Evolutionary conservation across 2,113 vertebrate genomes (phyloP), one percentile per base, ranked within the genome.

Genomic region (Chrysemys picta): DNA sequence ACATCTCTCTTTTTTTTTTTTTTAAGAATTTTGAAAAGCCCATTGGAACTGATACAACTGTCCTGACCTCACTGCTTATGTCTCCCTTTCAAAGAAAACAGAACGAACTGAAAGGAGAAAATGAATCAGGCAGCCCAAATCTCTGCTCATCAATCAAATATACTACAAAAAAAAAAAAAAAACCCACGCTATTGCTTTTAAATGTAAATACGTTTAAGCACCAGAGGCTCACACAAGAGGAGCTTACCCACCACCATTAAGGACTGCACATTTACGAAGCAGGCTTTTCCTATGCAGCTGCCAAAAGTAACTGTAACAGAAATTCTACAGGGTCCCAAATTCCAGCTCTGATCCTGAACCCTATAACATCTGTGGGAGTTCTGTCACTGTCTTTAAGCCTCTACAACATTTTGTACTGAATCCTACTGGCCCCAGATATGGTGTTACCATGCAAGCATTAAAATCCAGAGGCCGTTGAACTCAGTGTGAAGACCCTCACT

Each of bases 11-110:
- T 65, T 65, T 65, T n/a, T n/a, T 65, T 19, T 38, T 21, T 21
- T 9, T 62, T 31, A 62, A 69, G 6, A n/a, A 91, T 88, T 96
- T 83, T 95, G 89, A 93, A 87, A 75, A 95, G 85, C 79, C 81
- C 86, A 88, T 95, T 88, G 94, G 87, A 82, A 54, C 90, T 93
- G 90, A 91, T 76, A 3, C 65, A 76, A 89, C 89, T 94, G 89
- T 83, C 85, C 82, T 53, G 82, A 91, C 85, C 47, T 88, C 53
- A 78, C 49, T 91, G 89, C 9, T 90, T 82, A 85, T 85, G 90
- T 72, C 52, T 14, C 90, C 90, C 79, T 87, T 82, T 47, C 84
- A 92, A 87, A 49, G 14, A 93, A 95, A 90, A 86, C 5, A 8
- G 88, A 93, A 80, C 2, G 4, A 62, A 85, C 72, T 91, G 19